Evolutionary conservation across 2,113 vertebrate genomes (phyloP).

Genomic region (Synchiropus splendidus): DNA sequence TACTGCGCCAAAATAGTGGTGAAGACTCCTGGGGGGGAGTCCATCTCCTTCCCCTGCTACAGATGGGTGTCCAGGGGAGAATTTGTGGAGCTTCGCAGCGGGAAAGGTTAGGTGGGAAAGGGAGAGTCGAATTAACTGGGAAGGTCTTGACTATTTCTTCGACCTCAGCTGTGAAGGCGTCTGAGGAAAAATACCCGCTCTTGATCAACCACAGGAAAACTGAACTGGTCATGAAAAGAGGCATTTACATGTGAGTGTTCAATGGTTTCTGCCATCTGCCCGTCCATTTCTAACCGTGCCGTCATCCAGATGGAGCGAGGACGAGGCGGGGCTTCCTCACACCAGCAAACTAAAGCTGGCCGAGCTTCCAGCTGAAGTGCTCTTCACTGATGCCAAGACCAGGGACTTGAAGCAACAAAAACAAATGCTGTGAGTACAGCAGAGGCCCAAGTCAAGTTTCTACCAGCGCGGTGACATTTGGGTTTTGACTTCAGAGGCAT

Average conservation of each 20-base stretch:
- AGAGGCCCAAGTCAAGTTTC: too few relatives aligned
- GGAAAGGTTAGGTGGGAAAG: slow-evolving; percentile 39
- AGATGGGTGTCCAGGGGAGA: slow-evolving; percentile 53
- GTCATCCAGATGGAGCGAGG: slow-evolving; percentile 31
- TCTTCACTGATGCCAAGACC: too few relatives aligned
- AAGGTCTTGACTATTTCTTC: too few relatives aligned
- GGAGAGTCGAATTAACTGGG: too few relatives aligned
- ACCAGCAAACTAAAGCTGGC: neutral
- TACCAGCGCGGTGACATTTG: too few relatives aligned
- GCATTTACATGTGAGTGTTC: slow-evolving; percentile 37
- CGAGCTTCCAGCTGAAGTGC: slow-evolving; percentile 22
- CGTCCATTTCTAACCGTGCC: too few relatives aligned
- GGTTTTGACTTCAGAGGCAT: slow-evolving; percentile 6
- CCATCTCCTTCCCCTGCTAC: slow-evolving; percentile 55
- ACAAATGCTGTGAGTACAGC: too few relatives aligned
- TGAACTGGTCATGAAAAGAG: slow-evolving; percentile 20
- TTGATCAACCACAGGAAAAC: slow-evolving; percentile 31
- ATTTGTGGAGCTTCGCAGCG: slow-evolving; percentile 45
- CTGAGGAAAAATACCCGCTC: slow-evolving; percentile 34
- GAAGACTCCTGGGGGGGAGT: slow-evolving; percentile 36
- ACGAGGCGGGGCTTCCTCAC: slow-evolving; percentile 10
- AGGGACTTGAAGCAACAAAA: too few relatives aligned
- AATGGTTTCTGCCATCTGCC: too few relatives aligned
- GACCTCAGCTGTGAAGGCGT: slow-evolving; percentile 34
- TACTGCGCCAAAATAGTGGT: slow-evolving; percentile 54